Percentiles rank a stretch among this genome's conserved stretches.
phyloP scores from a whole-genome alignment of 2,888 invertebrate genomes.

The Auanema freiburgensis region DNA sequence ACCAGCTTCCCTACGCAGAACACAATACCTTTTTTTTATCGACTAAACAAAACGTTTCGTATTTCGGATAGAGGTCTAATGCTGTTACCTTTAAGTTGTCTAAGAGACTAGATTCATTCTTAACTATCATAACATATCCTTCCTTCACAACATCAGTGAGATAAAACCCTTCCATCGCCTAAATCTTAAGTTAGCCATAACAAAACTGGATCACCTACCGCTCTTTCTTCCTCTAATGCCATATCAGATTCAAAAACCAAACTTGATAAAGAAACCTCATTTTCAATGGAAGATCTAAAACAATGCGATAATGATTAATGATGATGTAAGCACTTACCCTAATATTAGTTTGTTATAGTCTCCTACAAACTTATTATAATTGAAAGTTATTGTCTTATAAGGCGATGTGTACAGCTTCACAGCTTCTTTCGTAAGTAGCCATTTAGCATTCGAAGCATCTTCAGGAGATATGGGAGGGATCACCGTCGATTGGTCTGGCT shows the following conservation, averaged over 20 bases:
- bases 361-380: constrained; percentile 85
- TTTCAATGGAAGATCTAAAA: constrained; percentile 32
- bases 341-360: constrained; percentile 70
- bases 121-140: constrained; percentile 42
- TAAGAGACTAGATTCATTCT: constrained; percentile 50
- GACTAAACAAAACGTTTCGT: constrained; percentile 20
- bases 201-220: constrained; percentile 15
- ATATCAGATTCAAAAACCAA: constrained; percentile 58
- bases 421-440: constrained; percentile 53
- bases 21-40: constrained; percentile 55
- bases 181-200: constrained; percentile 1
- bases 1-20: constrained; percentile 44
- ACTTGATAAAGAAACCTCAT: constrained; percentile 39
- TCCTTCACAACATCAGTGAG: constrained; percentile 29
- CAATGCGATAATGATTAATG: constrained; percentile 10
- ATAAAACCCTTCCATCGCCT: constrained; percentile 12
- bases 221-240: constrained; percentile 53
- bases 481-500: constrained; percentile 34
- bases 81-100: constrained; percentile 49
- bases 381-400: constrained; percentile 87
- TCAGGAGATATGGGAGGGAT: constrained; percentile 39
- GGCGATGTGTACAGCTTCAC: constrained; percentile 64
- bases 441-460: constrained; percentile 49
- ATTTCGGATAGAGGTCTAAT: too few species aligned
- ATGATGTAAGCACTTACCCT: constrained; percentile 67